Conservation (phyloP, 1,140 invertebrate species). For the Drosophila arawakana region DNA sequence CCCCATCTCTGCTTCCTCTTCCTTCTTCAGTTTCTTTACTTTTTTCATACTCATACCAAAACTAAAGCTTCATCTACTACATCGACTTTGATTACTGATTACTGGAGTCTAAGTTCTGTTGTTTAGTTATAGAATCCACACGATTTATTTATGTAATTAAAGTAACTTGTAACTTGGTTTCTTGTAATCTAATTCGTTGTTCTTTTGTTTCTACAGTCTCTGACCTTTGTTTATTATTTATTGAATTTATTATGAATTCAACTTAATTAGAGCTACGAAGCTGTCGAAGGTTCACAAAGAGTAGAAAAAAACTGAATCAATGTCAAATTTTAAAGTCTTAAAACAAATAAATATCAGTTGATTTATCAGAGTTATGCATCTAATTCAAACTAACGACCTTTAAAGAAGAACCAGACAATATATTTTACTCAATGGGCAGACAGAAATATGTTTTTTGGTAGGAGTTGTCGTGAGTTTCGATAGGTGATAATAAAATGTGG, state of each 20-base stretch:
- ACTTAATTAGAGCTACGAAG: constrained; percentile 4
- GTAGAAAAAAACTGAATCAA: constrained; percentile 13
- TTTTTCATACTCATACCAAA: too few relatives aligned
- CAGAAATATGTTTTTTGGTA: too few relatives aligned
- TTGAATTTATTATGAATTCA: constrained; percentile 3
- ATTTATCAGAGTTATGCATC: constrained; percentile 28
- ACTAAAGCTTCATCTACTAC: too few relatives aligned
- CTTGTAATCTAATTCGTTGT: neutral
- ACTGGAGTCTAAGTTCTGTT: neutral
- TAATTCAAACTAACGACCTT: constrained; percentile 21
- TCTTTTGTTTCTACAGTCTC: neutral
- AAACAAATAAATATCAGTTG: constrained; percentile 20
- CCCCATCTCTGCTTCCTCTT: too few relatives aligned
- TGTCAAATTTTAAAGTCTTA: constrained; percentile 10
- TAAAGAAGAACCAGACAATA: neutral
- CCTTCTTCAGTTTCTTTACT: too few relatives aligned
- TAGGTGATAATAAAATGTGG: constrained; percentile 84
- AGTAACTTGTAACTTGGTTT: constrained; percentile 17
- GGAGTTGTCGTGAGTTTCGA: neutral
- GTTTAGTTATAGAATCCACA: neutral
- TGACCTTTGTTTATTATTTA: constrained; percentile 25
- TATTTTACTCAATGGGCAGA: constrained; percentile 33
- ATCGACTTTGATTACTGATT: neutral
- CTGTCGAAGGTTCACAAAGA: constrained; percentile 4
- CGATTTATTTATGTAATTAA: constrained; percentile 13